Conservation (phyloP, 2,888 invertebrate genomes). For the Lasius fuliginosus region DNA sequence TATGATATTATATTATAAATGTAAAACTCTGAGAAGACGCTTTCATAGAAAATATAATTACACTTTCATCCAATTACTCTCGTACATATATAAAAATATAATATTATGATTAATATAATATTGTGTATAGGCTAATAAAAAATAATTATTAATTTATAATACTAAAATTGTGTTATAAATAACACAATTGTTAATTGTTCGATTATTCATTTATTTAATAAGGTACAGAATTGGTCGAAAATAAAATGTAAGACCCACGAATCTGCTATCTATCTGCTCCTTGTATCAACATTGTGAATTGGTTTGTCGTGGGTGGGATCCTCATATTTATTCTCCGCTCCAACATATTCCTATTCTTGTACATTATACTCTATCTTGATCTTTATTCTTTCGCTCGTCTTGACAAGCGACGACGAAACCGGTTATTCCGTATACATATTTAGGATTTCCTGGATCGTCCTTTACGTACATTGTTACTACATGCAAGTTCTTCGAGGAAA, state of each 20-base stretch:
- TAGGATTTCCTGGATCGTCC: constrained; percentile 47
- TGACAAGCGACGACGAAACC: constrained; percentile 37
- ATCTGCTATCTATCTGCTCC: neutral
- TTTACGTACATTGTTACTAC: constrained; percentile 8
- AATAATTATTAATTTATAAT: neutral
- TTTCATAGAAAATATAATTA: neutral
- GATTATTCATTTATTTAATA: neutral
- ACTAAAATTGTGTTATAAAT: neutral
- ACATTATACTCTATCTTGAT: constrained; percentile 28
- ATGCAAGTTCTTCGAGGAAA: constrained; percentile 28
- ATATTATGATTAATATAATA: neutral
- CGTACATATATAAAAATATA: neutral
- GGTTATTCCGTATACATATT: constrained; percentile 52
- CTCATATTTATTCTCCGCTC: constrained; percentile 18
- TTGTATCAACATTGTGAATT: neutral
- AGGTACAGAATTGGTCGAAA: neutral
- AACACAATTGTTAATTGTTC: neutral
- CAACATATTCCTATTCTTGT: constrained; percentile 27
- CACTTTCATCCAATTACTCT: neutral
- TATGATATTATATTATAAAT: neutral
- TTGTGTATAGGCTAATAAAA: neutral
- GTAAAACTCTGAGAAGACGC: neutral
- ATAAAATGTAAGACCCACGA: neutral
- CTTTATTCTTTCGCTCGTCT: constrained; percentile 28
- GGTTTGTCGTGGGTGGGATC: constrained; percentile 5